Conservation (phyloP, 2,113 vertebrate species). For the Camelus bactrianus region DNA sequence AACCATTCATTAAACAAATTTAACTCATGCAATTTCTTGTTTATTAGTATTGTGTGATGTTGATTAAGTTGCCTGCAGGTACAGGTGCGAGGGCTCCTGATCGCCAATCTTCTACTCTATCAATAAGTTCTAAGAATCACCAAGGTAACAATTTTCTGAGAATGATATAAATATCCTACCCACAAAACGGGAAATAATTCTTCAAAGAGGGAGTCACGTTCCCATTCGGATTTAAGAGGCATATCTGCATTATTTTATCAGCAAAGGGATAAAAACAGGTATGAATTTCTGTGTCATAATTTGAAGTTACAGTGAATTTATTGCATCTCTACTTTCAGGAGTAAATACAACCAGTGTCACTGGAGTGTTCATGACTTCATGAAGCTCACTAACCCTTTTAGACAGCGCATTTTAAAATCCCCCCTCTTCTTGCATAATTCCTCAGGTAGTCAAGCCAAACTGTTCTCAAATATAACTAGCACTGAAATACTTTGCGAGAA, state of each 20-base stretch:
- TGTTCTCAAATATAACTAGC: constrained; percentile 37
- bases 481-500: constrained; percentile 12
- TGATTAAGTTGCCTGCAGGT: neutral
- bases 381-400: neutral
- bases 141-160: neutral
- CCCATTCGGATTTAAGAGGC: constrained; percentile 47
- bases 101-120: neutral
- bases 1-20: neutral
- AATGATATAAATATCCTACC: neutral
- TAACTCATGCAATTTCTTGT: neutral
- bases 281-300: constrained; percentile 41
- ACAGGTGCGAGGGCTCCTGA: neutral
- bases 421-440: constrained; percentile 34
- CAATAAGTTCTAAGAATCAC: neutral
- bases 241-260: constrained; percentile 55
- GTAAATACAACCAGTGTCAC: constrained; percentile 31
- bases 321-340: neutral
- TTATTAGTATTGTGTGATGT: neutral
- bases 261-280: constrained; percentile 42
- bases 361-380: constrained; percentile 20
- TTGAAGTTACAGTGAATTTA: constrained; percentile 13
- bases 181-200: constrained; percentile 53
- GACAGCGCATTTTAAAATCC: constrained; percentile 6
- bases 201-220: neutral
- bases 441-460: constrained; percentile 45